These are phyloP conservation scores for Spheniscus humboldti DNA, from an alignment of 2,797 vertebrate species.

Conservation along the genomic window DNA sequence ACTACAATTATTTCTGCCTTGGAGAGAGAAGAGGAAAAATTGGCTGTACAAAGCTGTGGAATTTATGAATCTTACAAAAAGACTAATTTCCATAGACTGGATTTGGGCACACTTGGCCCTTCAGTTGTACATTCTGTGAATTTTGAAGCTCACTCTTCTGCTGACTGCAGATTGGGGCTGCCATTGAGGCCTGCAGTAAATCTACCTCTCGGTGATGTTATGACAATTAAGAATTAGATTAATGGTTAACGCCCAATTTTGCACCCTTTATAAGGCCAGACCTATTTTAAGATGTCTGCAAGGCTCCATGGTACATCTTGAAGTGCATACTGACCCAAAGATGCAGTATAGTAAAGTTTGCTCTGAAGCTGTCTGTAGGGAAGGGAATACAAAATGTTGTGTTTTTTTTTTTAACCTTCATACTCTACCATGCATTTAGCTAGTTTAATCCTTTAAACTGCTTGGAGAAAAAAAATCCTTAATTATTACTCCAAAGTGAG, in stretches of 20 bases:
- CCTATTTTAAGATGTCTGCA: neutral
- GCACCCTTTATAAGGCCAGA: neutral
- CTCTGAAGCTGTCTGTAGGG: neutral
- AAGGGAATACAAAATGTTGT: neutral
- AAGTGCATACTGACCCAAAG: neutral
- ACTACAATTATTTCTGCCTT: neutral
- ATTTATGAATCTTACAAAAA: neutral
- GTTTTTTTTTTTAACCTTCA: neutral
- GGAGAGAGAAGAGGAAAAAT: neutral
- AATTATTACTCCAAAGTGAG: neutral
- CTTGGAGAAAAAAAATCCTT: neutral
- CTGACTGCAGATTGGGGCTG: neutral
- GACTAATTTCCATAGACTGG: neutral
- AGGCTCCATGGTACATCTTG: neutral
- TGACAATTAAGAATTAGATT: neutral
- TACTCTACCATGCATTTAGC: neutral
- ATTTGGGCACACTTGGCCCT: neutral
- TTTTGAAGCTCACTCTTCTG: neutral
- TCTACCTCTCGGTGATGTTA: constrained; percentile 9
- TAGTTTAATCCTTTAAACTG: neutral
- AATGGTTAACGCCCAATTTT: neutral
- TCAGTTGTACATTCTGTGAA: neutral
- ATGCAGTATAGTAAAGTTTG: neutral
- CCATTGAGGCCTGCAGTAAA: neutral
- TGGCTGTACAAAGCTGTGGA: neutral